Conservation (phyloP, 2,797 vertebrate species). For the Pitangus sulphuratus region DNA sequence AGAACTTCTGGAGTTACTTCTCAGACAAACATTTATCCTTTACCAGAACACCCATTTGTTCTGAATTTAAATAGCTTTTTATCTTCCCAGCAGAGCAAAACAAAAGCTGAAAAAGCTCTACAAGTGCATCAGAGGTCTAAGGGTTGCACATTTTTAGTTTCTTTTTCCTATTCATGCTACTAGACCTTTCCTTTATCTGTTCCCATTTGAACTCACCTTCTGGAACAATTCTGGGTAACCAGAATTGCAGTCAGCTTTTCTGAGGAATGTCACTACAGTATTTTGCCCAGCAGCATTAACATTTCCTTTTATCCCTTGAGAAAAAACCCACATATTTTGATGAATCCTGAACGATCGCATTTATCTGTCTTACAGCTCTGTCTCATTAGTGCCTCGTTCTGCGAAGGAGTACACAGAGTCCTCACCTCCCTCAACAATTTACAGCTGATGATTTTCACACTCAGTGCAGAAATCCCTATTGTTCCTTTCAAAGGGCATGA, state of each 20-base stretch:
- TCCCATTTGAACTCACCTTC: neutral
- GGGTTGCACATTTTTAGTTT: neutral
- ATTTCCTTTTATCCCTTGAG: neutral
- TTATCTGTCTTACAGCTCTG: neutral
- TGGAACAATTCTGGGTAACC: neutral
- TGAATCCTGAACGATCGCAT: neutral
- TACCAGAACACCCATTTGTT: neutral
- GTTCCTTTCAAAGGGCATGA: neutral
- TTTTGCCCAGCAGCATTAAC: neutral
- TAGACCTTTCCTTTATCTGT: neutral
- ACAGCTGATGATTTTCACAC: neutral
- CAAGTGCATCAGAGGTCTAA: neutral
- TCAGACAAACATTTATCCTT: neutral
- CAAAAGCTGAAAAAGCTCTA: neutral
- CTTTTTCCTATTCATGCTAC: neutral
- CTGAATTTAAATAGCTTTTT: neutral
- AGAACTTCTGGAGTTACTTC: neutral
- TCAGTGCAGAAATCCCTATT: neutral
- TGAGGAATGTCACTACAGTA: neutral
- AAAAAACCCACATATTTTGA: neutral
- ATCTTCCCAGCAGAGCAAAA: neutral
- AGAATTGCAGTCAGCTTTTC: neutral
- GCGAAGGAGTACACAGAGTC: neutral
- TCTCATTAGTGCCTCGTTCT: neutral
- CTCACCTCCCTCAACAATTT: neutral